Conservation (phyloP, 2,797 vertebrate genomes). For the Myotis daubentonii region DNA sequence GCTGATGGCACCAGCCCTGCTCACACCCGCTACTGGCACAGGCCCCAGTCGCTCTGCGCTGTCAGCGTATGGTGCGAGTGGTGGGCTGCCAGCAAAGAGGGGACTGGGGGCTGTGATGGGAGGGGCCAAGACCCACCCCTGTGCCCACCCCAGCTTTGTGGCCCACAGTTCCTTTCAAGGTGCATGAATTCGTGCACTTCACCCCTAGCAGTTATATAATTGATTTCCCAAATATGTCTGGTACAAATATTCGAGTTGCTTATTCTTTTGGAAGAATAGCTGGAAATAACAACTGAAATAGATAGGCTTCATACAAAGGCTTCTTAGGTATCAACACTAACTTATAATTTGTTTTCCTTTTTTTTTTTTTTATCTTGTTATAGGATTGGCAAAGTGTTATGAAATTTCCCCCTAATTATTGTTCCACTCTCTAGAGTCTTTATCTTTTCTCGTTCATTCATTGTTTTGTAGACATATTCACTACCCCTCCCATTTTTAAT, state of each 20-base stretch:
- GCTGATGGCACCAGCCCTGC: no score
- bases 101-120: rapidly evolving
- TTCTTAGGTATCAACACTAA: background rate
- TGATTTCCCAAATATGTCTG: background rate
- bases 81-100: no score
- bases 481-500: background rate
- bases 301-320: background rate
- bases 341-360: background rate
- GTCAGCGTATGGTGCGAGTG: no score
- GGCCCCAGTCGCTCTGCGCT: rapidly evolving
- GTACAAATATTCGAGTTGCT: background rate
- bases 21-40: no score
- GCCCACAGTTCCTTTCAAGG: no score
- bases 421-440: background rate
- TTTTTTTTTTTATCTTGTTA: background rate
- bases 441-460: background rate
- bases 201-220: background rate
- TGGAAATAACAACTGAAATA: background rate
- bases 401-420: background rate
- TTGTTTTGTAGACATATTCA: background rate
- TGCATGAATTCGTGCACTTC: no score
- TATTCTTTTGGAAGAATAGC: background rate
- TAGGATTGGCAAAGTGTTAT: background rate
- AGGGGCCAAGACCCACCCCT: no score
- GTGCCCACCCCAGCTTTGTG: no score